phyloP scores from a whole-genome alignment of 2,113 vertebrate genomes.

The Megatriorchis doriae region DNA sequence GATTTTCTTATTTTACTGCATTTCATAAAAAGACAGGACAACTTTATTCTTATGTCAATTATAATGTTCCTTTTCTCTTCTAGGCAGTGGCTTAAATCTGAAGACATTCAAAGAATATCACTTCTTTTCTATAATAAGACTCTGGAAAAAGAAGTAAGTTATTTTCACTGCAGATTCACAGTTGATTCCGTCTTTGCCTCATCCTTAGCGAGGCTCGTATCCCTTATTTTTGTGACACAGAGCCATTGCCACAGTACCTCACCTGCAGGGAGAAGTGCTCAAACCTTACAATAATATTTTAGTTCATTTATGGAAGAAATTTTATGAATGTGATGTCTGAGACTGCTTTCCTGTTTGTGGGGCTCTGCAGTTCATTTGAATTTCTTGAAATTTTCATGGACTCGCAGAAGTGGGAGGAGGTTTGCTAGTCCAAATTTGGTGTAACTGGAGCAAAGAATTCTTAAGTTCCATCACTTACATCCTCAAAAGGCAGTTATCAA shows the following conservation, averaged over 20 bases:
- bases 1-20: not conserved
- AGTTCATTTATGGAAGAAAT: not conserved
- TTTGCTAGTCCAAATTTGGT: not conserved
- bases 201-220: not conserved
- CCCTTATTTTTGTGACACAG: not conserved
- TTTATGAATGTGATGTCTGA: not conserved
- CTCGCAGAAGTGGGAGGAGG: not conserved
- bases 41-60: not conserved
- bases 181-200: not conserved
- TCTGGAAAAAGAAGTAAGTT: conserved; percentile 92
- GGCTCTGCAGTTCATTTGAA: not conserved
- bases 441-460: not conserved
- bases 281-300: not conserved
- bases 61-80: conserved; percentile 9
- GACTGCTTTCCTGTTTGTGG: not conserved
- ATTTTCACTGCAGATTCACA: not conserved
- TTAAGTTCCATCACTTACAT: not conserved
- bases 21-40: not conserved
- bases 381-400: not conserved
- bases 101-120: conserved; percentile 97
- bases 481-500: not conserved
- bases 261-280: not conserved
- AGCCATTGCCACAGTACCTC: not conserved
- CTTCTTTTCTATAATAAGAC: conserved; percentile 95
- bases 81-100: conserved; percentile 98